phyloP scores from a whole-genome alignment of 1,140 invertebrate species.

The Diprion similis region DNA sequence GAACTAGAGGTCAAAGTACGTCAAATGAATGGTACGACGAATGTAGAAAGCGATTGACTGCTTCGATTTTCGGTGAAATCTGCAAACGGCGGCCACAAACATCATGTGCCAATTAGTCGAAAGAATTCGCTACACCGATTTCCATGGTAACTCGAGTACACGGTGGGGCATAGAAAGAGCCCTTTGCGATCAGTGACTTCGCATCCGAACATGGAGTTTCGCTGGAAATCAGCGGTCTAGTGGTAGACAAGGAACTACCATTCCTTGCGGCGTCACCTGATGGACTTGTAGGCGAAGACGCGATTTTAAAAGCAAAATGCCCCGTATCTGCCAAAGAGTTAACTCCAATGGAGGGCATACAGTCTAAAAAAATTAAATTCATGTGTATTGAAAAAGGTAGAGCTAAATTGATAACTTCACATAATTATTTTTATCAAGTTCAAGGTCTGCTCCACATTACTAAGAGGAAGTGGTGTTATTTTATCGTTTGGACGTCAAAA shows the following conservation, averaged over 20 bases:
- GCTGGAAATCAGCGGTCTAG: slow-evolving; percentile 50
- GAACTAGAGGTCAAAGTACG: slow-evolving; percentile 28
- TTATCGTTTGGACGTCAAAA: slow-evolving; percentile 51
- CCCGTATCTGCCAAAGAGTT: slow-evolving; percentile 33
- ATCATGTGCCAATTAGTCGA: slow-evolving; percentile 24
- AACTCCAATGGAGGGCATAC: slow-evolving; percentile 24
- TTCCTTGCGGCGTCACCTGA: slow-evolving; percentile 55
- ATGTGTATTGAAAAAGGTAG: slow-evolving; percentile 27
- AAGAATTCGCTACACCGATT: background rate
- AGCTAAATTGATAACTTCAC: slow-evolving; percentile 29
- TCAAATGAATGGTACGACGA: slow-evolving; percentile 27
- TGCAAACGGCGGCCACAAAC: slow-evolving; percentile 33
- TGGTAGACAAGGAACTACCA: slow-evolving; percentile 44
- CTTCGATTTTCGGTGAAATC: slow-evolving; percentile 41
- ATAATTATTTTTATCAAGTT: slow-evolving; percentile 43
- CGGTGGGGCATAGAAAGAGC: slow-evolving; percentile 14
- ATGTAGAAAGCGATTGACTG: slow-evolving; percentile 34
- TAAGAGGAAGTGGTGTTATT: slow-evolving; percentile 48
- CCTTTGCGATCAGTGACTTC: slow-evolving; percentile 9
- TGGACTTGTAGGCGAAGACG: slow-evolving; percentile 47
- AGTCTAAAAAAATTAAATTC: slow-evolving; percentile 28
- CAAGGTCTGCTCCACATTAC: slow-evolving; percentile 48
- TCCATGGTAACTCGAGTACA: slow-evolving; percentile 4
- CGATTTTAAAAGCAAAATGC: slow-evolving; percentile 49
- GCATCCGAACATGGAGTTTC: slow-evolving; percentile 8